Percentiles rank a stretch among this genome's conserved stretches.
phyloP scores from a whole-genome alignment of 1,140 invertebrate species.

The Bombus difficillimus region DNA sequence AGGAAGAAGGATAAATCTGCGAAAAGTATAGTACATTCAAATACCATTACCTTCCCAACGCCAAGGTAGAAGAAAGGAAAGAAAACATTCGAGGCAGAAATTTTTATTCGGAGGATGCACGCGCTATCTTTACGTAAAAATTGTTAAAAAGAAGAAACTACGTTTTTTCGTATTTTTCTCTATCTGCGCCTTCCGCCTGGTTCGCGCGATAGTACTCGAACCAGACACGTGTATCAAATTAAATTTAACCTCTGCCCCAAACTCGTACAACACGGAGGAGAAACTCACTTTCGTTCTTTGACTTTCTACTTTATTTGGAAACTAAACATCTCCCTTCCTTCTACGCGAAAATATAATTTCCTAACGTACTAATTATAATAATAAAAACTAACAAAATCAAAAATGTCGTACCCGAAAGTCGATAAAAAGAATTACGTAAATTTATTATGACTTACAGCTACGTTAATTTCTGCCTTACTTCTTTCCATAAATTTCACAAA shows the following conservation, averaged over 20 bases:
- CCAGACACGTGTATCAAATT: not conserved
- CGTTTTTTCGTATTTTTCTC: not conserved
- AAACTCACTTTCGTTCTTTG: constrained; percentile 1
- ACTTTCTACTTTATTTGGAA: not conserved
- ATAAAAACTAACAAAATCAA: no score
- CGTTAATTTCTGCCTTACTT: no score
- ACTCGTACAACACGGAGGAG: not conserved
- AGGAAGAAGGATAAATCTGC: not conserved
- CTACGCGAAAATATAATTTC: not conserved
- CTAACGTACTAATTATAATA: no score
- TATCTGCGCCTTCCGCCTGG: not conserved
- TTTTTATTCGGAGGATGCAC: not conserved
- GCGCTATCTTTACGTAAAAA: not conserved
- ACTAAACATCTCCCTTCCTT: not conserved
- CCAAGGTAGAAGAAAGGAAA: not conserved
- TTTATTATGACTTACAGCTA: no score
- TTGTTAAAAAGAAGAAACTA: not conserved
- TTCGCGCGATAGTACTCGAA: not conserved
- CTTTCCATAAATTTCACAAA: no score
- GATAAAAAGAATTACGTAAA: no score
- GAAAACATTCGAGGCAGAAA: not conserved
- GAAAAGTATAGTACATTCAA: not conserved
- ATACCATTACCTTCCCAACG: not conserved
- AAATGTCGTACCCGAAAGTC: no score
- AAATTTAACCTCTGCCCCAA: not conserved